These are phyloP conservation scores for Oopsacas minuta DNA, from an alignment of 37 sponge, comb jelly and placozoan species.

Conservation along the genomic window DNA sequence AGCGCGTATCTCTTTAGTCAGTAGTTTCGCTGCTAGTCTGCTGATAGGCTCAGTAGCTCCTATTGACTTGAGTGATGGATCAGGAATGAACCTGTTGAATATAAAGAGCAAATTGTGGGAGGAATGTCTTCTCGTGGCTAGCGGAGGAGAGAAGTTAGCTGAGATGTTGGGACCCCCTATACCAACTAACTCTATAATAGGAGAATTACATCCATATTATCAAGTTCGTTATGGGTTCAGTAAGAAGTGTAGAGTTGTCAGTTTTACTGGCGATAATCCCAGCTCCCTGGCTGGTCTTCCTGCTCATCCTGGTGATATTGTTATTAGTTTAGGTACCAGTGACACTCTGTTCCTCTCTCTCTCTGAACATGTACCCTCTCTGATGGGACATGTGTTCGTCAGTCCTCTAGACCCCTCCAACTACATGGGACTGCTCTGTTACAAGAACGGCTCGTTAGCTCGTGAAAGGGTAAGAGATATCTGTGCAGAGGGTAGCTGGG, in stretches of 20 bases:
- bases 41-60: constrained; percentile 57
- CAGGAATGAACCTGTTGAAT: constrained; percentile 92
- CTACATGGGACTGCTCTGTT: constrained; percentile 85
- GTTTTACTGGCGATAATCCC: constrained; percentile 91
- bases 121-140: not conserved
- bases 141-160: constrained; percentile 22
- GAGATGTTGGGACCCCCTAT: constrained; percentile 49
- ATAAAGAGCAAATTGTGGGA: constrained; percentile 62
- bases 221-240: constrained; percentile 58
- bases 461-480: constrained; percentile 48
- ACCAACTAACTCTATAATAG: constrained; percentile 47
- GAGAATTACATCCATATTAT: constrained; percentile 57
- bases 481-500: constrained; percentile 45
- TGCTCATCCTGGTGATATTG: not conserved
- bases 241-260: constrained; percentile 43
- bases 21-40: constrained; percentile 74
- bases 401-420: constrained; percentile 64
- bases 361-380: constrained; percentile 52
- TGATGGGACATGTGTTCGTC: constrained; percentile 80
- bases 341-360: constrained; percentile 86
- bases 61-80: constrained; percentile 90
- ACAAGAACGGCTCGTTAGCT: constrained; percentile 73
- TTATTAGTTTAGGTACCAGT: constrained; percentile 77
- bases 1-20: constrained; percentile 65
- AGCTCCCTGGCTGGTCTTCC: not conserved